Percentiles rank a stretch among this genome's conserved stretches.
Conservation (phyloP, 2,113 vertebrate species). For the Psephotus haematonotus region DNA sequence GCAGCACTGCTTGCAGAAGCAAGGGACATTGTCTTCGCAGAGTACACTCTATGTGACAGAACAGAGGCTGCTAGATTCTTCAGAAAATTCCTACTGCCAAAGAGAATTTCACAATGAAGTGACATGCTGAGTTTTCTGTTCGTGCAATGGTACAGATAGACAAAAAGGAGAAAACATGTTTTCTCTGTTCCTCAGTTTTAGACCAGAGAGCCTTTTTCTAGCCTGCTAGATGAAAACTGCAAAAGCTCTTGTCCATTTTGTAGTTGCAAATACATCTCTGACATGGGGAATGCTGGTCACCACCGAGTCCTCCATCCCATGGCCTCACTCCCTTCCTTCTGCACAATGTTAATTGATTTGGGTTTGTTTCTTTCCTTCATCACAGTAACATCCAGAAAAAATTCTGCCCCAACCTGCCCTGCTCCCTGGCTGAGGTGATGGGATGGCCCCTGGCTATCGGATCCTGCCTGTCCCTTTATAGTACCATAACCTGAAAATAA, state of each 20-base stretch:
- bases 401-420: background rate
- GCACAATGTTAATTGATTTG: background rate
- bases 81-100: background rate
- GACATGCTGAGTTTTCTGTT: background rate
- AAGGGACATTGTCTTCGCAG: background rate
- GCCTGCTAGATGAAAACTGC: background rate
- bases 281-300: background rate
- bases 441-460: background rate
- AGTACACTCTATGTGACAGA: rapidly evolving
- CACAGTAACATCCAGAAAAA: background rate
- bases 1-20: background rate
- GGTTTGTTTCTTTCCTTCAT: background rate
- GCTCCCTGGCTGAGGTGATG: background rate
- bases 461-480: rapidly evolving
- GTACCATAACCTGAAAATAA: background rate
- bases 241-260: background rate
- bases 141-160: rapidly evolving
- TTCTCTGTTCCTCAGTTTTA: background rate
- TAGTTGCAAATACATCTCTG: background rate
- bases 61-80: background rate
- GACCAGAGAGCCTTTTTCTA: background rate
- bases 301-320: background rate
- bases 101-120: background rate
- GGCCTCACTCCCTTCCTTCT: background rate
- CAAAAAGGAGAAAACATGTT: background rate